Conservation (phyloP, 2,888 invertebrate species). For the Myopa tessellatipennis region DNA sequence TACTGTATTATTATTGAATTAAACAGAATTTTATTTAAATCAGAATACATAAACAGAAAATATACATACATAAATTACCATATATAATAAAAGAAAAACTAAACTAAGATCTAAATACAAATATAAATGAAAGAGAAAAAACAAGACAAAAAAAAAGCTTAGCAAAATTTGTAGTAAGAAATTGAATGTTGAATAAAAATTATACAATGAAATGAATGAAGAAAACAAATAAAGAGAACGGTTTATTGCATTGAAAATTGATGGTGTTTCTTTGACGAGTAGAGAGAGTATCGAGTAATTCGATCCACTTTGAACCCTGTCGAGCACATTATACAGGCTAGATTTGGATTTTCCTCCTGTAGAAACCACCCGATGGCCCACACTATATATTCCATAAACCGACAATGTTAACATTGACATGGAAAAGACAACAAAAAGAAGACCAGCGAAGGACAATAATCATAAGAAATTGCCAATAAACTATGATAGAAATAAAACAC, state of each 20-base stretch:
- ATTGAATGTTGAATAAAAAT: constrained; percentile 39
- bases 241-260: constrained; percentile 22
- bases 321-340: no score
- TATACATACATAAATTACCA: constrained; percentile 6
- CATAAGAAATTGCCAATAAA: no score
- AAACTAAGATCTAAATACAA: background rate
- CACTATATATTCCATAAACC: no score
- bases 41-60: constrained; percentile 8
- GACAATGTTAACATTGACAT: no score
- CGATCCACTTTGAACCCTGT: no score
- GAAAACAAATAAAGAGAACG: constrained; percentile 30
- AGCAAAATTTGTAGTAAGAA: constrained; percentile 41
- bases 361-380: no score
- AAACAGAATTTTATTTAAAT: background rate
- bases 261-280: no score
- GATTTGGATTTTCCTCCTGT: no score
- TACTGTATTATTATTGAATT: no score
- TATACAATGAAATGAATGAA: constrained; percentile 36
- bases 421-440: no score
- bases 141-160: constrained; percentile 14
- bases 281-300: no score
- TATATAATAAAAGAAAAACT: background rate
- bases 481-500: background rate
- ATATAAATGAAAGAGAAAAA: background rate
- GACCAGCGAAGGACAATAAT: no score